A percentile compares a stretch with the other conserved stretches of the same genome.
phyloP scores from a whole-genome alignment of 92 coral and sea anemone species.

The Blastomussa wellsi region DNA sequence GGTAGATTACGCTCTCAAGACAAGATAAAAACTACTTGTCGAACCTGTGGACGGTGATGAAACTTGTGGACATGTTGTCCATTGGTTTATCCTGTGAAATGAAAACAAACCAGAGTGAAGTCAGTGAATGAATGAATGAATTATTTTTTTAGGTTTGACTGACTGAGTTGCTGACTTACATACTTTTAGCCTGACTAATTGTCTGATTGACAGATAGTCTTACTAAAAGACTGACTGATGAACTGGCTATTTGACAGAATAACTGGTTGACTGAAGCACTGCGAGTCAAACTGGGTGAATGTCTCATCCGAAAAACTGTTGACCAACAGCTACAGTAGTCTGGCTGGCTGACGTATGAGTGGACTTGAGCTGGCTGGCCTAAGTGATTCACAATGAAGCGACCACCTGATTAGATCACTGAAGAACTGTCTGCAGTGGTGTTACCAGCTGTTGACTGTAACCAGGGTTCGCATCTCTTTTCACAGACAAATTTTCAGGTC shows the following conservation, averaged over 20 bases:
- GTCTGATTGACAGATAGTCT: not conserved
- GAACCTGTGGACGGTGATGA: slow-evolving; percentile 83
- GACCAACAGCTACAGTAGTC: too few species aligned
- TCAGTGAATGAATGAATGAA: not conserved
- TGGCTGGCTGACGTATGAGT: too few species aligned
- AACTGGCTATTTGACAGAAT: not conserved
- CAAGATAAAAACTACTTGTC: not conserved
- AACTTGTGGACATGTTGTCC: slow-evolving; percentile 47
- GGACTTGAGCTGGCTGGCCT: too few species aligned
- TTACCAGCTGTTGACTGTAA: too few species aligned
- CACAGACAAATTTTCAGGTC: too few species aligned
- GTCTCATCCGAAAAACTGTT: too few species aligned
- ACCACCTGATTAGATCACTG: too few species aligned
- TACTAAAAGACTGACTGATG: not conserved
- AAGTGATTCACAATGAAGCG: too few species aligned
- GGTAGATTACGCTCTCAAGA: not conserved
- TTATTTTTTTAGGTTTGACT: not conserved
- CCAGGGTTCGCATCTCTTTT: too few species aligned
- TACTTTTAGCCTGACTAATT: too few species aligned
- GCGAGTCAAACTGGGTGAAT: too few species aligned
- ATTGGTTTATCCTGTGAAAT: slow-evolving; percentile 25
- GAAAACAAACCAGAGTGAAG: slow-evolving; percentile 2
- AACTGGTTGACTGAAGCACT: not conserved
- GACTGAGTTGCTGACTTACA: not conserved
- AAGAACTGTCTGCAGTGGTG: too few species aligned